Evolutionary conservation across 1,140 invertebrate genomes (phyloP).

Genomic region (Nymphalis io): DNA sequence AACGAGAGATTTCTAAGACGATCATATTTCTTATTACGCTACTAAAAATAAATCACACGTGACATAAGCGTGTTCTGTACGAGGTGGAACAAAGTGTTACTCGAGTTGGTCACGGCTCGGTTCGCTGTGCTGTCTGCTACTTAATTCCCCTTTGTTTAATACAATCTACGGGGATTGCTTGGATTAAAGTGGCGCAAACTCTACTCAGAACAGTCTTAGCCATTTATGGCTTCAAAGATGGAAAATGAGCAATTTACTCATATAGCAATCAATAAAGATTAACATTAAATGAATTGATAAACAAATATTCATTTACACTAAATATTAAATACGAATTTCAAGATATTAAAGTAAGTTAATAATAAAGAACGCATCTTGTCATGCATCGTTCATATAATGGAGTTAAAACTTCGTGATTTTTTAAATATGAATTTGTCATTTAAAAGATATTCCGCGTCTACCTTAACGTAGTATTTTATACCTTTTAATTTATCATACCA

Average conservation of each 20-base stretch:
- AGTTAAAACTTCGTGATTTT: too few relatives aligned
- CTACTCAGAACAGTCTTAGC: conserved; percentile 11
- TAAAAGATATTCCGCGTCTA: too few relatives aligned
- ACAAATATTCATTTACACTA: too few relatives aligned
- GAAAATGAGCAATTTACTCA: conserved; percentile 6
- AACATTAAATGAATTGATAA: neutral
- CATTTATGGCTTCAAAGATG: conserved; percentile 7
- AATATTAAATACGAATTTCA: too few relatives aligned
- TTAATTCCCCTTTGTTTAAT: conserved; percentile 67
- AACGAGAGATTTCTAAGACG: conserved; percentile 14
- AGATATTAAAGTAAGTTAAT: too few relatives aligned
- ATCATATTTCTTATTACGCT: conserved; percentile 24
- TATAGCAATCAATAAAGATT: neutral
- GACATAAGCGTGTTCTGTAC: conserved; percentile 35
- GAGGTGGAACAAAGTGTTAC: conserved; percentile 57
- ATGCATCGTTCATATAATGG: too few relatives aligned
- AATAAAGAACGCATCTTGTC: too few relatives aligned
- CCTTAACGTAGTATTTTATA: too few relatives aligned
- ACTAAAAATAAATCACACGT: conserved; percentile 31
- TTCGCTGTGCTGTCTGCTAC: conserved; percentile 55
- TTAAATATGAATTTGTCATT: too few relatives aligned
- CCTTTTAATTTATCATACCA: too few relatives aligned
- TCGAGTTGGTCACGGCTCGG: conserved; percentile 53
- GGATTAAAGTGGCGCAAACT: conserved; percentile 40
- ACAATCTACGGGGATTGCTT: conserved; percentile 59